These are phyloP conservation scores for Teinopalpus imperialis DNA, from an alignment of 2,888 invertebrate genomes.

Conservation along the genomic window DNA sequence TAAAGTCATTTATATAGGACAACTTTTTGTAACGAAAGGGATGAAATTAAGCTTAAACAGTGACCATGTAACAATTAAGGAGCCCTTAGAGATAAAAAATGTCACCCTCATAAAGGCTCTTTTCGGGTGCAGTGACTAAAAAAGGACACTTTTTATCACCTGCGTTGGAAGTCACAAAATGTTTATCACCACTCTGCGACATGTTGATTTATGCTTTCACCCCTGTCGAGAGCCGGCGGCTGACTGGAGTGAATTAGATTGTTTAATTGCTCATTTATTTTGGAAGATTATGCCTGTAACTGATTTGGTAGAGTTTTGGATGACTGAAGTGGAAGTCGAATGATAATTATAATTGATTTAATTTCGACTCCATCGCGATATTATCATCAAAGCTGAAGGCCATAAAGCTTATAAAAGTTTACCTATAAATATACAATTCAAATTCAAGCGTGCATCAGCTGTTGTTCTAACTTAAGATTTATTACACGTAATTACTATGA, in stretches of 20 bases:
- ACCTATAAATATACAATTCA: constrained; percentile 21
- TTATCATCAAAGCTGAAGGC: constrained; percentile 22
- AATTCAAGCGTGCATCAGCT: constrained; percentile 45
- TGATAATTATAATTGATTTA: constrained; percentile 46
- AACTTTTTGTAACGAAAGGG: constrained; percentile 67
- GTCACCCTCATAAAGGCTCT: constrained; percentile 70
- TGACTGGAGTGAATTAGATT: constrained; percentile 75
- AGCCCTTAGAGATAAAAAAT: constrained; percentile 75
- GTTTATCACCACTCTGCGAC: constrained; percentile 78
- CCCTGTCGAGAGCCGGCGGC: constrained; percentile 54
- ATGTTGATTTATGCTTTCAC: constrained; percentile 79
- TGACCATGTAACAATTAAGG: constrained; percentile 73
- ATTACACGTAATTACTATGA: constrained; percentile 77
- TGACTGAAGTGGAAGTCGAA: constrained; percentile 53
- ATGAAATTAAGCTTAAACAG: constrained; percentile 64
- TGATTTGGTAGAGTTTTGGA: constrained; percentile 54
- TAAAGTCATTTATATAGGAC: constrained; percentile 69
- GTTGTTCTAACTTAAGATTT: constrained; percentile 73
- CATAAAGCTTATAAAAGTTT: constrained; percentile 26
- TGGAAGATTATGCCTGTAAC: constrained; percentile 64
- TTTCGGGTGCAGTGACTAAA: constrained; percentile 63
- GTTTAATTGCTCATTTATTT: constrained; percentile 81
- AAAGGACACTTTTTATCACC: constrained; percentile 77
- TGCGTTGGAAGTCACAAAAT: constrained; percentile 79
- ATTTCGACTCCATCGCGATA: constrained; percentile 33